phyloP scores from a whole-genome alignment of 2,113 vertebrate genomes.

The Lepisosteus oculatus region DNA sequence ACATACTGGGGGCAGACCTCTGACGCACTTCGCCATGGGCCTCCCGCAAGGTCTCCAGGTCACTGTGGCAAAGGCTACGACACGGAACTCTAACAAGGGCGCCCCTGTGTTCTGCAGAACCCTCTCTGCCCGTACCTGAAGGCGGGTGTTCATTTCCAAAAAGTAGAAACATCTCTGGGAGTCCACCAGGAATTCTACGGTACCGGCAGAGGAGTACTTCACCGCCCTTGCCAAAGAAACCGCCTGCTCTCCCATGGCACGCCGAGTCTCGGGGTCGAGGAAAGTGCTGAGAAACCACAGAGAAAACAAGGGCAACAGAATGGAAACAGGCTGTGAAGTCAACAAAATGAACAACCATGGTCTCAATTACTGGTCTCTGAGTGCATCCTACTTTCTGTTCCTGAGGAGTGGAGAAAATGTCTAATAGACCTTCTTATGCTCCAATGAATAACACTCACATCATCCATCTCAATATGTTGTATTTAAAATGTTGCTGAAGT shows the following conservation, averaged over 20 bases:
- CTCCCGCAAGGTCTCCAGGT: constrained; percentile 38
- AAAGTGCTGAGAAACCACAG: constrained; percentile 70
- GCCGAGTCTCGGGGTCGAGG: constrained; percentile 80
- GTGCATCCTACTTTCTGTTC: too few species aligned
- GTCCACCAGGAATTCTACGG: constrained; percentile 96
- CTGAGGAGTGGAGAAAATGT: too few species aligned
- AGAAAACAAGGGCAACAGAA: too few species aligned
- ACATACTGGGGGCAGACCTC: constrained; percentile 32
- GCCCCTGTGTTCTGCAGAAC: constrained; percentile 61
- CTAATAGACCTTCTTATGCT: too few species aligned
- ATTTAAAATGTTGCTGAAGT: too few species aligned
- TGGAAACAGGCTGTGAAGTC: too few species aligned
- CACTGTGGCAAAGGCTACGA: constrained; percentile 39
- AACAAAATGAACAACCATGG: too few species aligned
- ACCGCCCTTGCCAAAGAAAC: constrained; percentile 92
- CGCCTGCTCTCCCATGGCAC: constrained; percentile 93
- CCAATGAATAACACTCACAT: too few species aligned
- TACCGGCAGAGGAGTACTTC: constrained; percentile 92
- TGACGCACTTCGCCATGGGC: constrained; percentile 35
- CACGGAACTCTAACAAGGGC: constrained; percentile 44
- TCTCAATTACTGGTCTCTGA: too few species aligned
- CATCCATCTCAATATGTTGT: too few species aligned
- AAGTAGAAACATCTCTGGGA: constrained; percentile 94
- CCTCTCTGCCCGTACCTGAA: constrained; percentile 80
- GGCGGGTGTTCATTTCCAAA: constrained; percentile 97